Percentiles rank a stretch among this genome's conserved stretches.
phyloP scores from a whole-genome alignment of 1,140 invertebrate species.

The Acyrthosiphon pisum region DNA sequence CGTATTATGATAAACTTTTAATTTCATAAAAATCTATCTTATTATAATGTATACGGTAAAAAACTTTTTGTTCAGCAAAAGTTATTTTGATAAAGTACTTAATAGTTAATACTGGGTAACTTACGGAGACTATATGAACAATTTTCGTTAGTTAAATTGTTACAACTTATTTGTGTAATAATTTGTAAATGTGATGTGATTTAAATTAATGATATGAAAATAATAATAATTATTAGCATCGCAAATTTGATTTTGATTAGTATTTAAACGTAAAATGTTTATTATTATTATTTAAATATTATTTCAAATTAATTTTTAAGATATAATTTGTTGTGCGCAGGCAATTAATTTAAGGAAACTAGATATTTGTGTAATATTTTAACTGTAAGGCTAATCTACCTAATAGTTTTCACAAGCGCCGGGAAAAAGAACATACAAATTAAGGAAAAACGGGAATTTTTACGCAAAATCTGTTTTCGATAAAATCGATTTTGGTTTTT shows the following conservation, averaged over 20 bases:
- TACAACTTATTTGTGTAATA: background rate
- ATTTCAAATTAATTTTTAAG: too few species aligned
- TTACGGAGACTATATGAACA: background rate
- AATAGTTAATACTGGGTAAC: background rate
- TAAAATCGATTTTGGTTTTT: too few species aligned
- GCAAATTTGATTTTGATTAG: background rate
- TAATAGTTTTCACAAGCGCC: too few species aligned
- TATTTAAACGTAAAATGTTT: too few species aligned
- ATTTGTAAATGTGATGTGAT: background rate
- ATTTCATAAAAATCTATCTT: background rate
- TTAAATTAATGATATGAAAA: background rate
- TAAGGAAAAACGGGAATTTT: too few species aligned
- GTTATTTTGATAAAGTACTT: background rate
- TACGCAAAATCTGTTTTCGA: too few species aligned
- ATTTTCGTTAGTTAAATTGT: background rate
- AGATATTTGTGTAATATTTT: too few species aligned
- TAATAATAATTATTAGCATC: background rate
- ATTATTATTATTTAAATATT: too few species aligned
- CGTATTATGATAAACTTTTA: slow-evolving; percentile 24
- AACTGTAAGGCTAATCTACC: background rate
- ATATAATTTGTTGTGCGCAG: too few species aligned
- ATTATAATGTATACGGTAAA: background rate
- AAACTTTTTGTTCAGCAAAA: background rate
- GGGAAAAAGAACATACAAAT: too few species aligned
- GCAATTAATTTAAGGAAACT: too few species aligned